A percentile compares a stretch with the other conserved stretches of the same genome.
Evolutionary conservation across 2,888 invertebrate genomes (phyloP).

Genomic region (Sminthurides aquaticus): DNA sequence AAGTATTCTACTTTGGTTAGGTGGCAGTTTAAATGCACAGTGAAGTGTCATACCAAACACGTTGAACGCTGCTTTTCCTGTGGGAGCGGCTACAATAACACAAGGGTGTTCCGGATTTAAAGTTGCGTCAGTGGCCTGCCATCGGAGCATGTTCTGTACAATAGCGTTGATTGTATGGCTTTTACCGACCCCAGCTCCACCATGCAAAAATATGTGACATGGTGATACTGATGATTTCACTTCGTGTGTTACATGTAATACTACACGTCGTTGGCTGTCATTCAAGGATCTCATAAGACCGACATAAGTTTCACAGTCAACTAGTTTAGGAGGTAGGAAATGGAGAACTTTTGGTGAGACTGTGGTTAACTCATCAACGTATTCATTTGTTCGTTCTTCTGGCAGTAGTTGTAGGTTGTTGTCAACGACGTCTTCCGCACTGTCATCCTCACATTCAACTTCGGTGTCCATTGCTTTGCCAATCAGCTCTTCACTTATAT

Average conservation of each 20-base stretch:
- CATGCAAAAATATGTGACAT: constrained; percentile 41
- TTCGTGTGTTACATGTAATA: neutral
- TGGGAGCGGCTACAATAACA: constrained; percentile 25
- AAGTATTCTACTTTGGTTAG: constrained; percentile 7
- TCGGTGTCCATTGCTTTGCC: neutral
- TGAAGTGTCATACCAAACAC: constrained; percentile 42
- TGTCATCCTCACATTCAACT: neutral
- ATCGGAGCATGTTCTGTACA: constrained; percentile 15
- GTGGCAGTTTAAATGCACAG: constrained; percentile 33
- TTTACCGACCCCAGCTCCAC: constrained; percentile 44
- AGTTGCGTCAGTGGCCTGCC: neutral
- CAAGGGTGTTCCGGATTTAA: neutral
- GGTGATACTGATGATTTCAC: too few species aligned
- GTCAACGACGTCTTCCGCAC: neutral
- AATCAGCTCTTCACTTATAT: neutral
- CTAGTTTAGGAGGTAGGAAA: too few species aligned
- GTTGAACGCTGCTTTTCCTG: constrained; percentile 41
- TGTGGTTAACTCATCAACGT: neutral
- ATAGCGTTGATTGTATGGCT: constrained; percentile 43
- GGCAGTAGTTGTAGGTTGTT: too few species aligned
- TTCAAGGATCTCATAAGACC: constrained; percentile 17
- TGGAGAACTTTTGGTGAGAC: neutral
- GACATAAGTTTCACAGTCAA: neutral
- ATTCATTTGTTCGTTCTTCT: neutral
- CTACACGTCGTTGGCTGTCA: constrained; percentile 15